These are phyloP conservation scores for Marisa cornuarietis DNA, from an alignment of 1,140 invertebrate genomes.

Conservation along the genomic window DNA sequence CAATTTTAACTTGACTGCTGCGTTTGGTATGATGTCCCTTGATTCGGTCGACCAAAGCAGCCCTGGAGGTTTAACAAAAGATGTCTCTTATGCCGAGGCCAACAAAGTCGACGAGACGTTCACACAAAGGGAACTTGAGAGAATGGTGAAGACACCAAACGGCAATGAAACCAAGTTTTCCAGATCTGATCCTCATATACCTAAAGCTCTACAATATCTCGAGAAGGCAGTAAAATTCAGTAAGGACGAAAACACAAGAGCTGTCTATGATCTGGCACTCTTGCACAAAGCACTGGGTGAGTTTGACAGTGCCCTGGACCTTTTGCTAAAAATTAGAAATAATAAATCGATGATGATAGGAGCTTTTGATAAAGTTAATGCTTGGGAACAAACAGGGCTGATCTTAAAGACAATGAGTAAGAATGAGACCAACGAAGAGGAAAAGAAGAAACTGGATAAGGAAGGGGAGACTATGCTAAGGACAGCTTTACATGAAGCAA, in stretches of 20 bases:
- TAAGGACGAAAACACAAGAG: not conserved
- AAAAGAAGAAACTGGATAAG: not conserved
- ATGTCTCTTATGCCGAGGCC: not conserved
- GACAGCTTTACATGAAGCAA: conserved; percentile 1
- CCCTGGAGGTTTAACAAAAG: too few relatives aligned
- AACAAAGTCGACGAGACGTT: not conserved
- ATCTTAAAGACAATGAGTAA: conserved; percentile 1
- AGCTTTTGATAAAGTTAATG: not conserved
- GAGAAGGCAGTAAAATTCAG: conserved; percentile 10
- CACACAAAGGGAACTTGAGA: not conserved
- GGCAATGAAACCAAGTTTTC: not conserved
- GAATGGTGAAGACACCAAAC: conserved; percentile 7
- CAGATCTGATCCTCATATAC: not conserved
- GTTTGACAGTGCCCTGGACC: not conserved
- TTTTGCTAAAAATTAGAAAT: conserved; percentile 1
- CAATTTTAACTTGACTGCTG: too few relatives aligned
- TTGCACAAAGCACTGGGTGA: not conserved
- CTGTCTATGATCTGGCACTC: conserved; percentile 14
- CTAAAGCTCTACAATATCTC: not conserved
- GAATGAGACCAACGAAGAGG: not conserved
- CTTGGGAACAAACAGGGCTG: conserved; percentile 13
- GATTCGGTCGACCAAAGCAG: too few relatives aligned
- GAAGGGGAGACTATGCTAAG: conserved; percentile 1
- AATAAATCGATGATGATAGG: not conserved
- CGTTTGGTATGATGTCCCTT: too few relatives aligned